phyloP scores from a whole-genome alignment of 2,797 vertebrate genomes.

The Philypnodon macrostomus region DNA sequence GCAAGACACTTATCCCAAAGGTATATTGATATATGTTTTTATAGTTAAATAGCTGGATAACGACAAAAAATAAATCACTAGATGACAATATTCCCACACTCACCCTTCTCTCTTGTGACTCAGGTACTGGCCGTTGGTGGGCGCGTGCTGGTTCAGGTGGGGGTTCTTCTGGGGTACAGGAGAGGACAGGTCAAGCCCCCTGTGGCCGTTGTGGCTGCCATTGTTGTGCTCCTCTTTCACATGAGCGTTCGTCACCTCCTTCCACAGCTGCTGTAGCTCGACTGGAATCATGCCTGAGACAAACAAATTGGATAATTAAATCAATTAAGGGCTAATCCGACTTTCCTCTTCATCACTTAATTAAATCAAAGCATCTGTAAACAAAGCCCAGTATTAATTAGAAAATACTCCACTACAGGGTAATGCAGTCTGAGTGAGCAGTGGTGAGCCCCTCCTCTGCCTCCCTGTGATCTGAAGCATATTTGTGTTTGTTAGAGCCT shows the following conservation, averaged over 20 bases:
- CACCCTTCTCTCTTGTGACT: conserved; percentile 96
- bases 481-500: too few relatives aligned
- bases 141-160: conserved; percentile 89
- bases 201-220: conserved; percentile 89
- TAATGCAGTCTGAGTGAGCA: conserved; percentile 58
- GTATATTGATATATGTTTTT: too few relatives aligned
- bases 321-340: conserved; percentile 98
- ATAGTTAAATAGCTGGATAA: too few relatives aligned
- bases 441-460: conserved; percentile 17
- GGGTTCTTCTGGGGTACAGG: conserved; percentile 88
- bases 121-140: conserved; percentile 93
- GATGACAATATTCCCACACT: conserved; percentile 17
- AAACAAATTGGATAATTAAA: conserved; percentile 99
- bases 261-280: conserved; percentile 99
- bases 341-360: conserved; percentile 92
- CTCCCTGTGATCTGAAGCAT: conserved; percentile 71
- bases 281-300: conserved; percentile 99
- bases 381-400: conserved; percentile 92
- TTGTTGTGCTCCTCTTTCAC: conserved; percentile 87
- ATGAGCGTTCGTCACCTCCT: conserved; percentile 91
- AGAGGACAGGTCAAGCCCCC: conserved; percentile 93
- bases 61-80: too few relatives aligned
- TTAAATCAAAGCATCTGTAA: conserved; percentile 98
- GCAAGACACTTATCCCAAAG: too few relatives aligned
- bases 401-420: conserved; percentile 71